Evolutionary conservation across 2,113 vertebrate genomes (phyloP).

Genomic region (Fulica atra): DNA sequence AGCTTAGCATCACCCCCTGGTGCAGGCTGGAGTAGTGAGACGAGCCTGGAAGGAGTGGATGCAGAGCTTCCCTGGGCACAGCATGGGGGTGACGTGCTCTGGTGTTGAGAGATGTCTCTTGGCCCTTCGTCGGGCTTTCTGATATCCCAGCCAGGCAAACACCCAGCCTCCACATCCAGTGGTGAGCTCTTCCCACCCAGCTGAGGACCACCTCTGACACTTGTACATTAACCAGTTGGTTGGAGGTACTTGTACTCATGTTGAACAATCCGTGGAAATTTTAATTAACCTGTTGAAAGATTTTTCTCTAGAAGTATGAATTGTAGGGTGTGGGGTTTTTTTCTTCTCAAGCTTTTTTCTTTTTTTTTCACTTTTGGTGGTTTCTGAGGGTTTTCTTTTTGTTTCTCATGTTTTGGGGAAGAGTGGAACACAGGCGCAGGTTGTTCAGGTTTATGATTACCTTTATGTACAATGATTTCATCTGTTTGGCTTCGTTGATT

Average conservation of each 20-base stretch:
- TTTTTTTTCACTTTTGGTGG: conserved; percentile 24
- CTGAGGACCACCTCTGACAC: not conserved
- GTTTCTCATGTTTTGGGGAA: conserved; percentile 3
- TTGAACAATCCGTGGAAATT: conserved; percentile 56
- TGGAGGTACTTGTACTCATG: conserved; percentile 19
- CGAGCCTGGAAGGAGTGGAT: not conserved
- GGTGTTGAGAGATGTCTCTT: not conserved
- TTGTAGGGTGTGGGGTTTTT: not conserved
- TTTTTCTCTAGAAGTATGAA: conserved; percentile 45
- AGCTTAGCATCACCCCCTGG: not conserved
- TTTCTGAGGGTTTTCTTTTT: conserved; percentile 42
- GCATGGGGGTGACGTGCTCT: no score
- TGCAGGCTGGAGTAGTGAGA: not conserved
- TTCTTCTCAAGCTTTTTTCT: conserved; percentile 9
- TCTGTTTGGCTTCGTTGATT: conserved; percentile 73
- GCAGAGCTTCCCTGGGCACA: not conserved
- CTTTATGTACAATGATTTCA: conserved; percentile 73
- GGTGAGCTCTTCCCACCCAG: not conserved
- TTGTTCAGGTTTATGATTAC: conserved; percentile 64
- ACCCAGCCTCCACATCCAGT: not conserved
- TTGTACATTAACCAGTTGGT: not conserved
- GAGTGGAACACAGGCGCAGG: conserved; percentile 51
- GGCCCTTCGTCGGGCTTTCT: not conserved
- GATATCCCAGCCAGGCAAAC: not conserved
- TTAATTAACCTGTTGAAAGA: conserved; percentile 28